Base-by-base conservation (phyloP, 2,888 invertebrate species). In the Nasonia oneida region DNA sequence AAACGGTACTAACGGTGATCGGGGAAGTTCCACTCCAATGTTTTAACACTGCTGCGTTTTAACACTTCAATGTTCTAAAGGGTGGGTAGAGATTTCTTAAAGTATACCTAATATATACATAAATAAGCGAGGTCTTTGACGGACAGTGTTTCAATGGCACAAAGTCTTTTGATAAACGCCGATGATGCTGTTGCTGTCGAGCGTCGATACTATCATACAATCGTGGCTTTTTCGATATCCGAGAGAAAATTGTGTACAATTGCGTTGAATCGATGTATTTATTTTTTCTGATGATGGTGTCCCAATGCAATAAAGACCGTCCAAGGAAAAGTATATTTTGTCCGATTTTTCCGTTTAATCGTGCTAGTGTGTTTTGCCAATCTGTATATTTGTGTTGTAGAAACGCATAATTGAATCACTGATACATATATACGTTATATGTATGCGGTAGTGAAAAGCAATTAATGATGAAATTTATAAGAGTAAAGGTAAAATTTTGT, bases 1-100 rank as follows among this genome's bases (percentile, higher is more conserved):
- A 57, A 78, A 83, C 78, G 81, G 84, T 80, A 64, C 75, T 81
- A 80, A 84, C 10, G 70, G 70, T 81, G 75, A 81, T 84, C 15
- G 57, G 33, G 67, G n/a, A 74, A 15, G 29, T 73, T 64, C 23
- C 61, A 76, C 71, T 29, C 50, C 39, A 81, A 61, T 53, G 57
- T 61, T 61, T 80, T 85, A 81, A 85, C 73, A 75, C 33, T 78
- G 23, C 23, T 23, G 23, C 23, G 57, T 61, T 61, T 80, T 85
- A 81, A 85, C 73, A 75, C 33, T 78, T 81, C 3, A 33, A 81
- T 67, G 61, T 78, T 70, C 37, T 70, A 47, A 50, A 64, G 39
- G 39, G 57, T 84, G 33, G 80, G 15, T 74, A 85, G 77, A 53
- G 50, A 79, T 67, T 74, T 12, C 50, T 77, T 61, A 50, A 73